Percentiles rank a stretch among this genome's conserved stretches.
Conservation (phyloP, 2,797 vertebrate species). For the Alouatta caraya region DNA sequence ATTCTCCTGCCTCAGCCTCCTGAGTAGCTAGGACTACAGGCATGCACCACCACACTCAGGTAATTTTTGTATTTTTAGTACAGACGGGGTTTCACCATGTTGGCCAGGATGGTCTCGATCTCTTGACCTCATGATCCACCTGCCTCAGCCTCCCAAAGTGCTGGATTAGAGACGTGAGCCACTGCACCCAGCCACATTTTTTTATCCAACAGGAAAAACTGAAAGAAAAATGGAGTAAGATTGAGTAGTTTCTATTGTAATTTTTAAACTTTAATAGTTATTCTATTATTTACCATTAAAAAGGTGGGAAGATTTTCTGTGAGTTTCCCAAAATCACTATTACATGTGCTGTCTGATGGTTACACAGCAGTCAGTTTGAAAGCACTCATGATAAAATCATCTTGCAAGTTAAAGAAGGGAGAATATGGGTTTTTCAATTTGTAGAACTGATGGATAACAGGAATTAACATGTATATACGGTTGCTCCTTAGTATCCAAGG, state of each 20-base stretch:
- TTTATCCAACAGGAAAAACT: not conserved
- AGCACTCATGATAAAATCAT: not conserved
- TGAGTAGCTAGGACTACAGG: no score
- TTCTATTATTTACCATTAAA: not conserved
- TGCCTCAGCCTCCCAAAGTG: no score
- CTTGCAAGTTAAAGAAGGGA: not conserved
- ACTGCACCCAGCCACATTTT: no score
- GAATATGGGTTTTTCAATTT: not conserved
- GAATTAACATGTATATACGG: not conserved
- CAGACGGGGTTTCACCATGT: no score
- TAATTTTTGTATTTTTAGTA: no score
- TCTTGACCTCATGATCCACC: no score
- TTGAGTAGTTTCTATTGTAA: not conserved
- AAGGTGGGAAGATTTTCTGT: not conserved
- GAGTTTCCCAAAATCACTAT: not conserved
- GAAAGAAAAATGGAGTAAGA: not conserved
- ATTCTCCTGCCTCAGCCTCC: no score
- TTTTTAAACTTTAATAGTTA: not conserved
- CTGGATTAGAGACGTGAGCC: no score
- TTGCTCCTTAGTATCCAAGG: not conserved
- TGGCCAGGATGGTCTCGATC: no score
- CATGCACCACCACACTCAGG: no score
- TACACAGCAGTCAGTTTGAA: not conserved
- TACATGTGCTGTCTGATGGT: not conserved
- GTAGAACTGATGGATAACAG: not conserved